A percentile compares a stretch with the other conserved stretches of the same genome.
These are phyloP conservation scores for Mormyrus iriodes DNA, from an alignment of 2,113 vertebrate species.

Conservation along the genomic window DNA sequence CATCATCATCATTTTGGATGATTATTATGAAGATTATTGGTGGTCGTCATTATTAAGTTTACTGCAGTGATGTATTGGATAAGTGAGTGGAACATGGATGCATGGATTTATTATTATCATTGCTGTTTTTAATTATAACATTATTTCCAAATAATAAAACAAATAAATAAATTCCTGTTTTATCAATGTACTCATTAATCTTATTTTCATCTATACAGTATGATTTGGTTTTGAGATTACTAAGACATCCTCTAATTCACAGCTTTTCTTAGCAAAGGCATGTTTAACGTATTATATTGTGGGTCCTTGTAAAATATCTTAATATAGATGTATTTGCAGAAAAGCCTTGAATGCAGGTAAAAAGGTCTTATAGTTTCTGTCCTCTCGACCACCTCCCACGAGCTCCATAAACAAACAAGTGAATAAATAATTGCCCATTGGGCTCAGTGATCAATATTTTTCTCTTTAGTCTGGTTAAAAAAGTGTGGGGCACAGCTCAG, in stretches of 20 bases:
- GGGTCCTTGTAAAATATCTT: not conserved
- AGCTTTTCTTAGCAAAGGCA: not conserved
- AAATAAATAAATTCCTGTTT: not conserved
- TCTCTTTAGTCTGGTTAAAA: slow-evolving; percentile 30
- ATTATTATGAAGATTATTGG: not conserved
- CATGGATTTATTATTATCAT: not conserved
- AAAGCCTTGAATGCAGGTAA: not conserved
- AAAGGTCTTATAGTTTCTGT: not conserved
- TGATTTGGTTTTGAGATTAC: not conserved
- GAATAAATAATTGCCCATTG: slow-evolving; percentile 18
- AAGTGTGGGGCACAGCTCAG: slow-evolving; percentile 31
- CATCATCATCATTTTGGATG: not conserved
- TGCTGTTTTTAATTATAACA: not conserved
- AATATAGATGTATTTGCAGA: not conserved
- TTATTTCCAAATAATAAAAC: not conserved
- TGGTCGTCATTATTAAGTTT: not conserved
- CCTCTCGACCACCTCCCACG: not conserved
- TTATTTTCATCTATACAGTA: not conserved
- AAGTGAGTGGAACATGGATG: not conserved
- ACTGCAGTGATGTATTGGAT: not conserved
- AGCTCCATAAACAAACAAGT: slow-evolving; percentile 14
- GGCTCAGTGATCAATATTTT: slow-evolving; percentile 15
- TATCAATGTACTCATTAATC: not conserved
- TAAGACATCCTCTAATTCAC: not conserved
- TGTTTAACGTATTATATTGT: not conserved